Evolutionary conservation across 2,113 vertebrate species (phyloP).

Genomic region (Lasiurus borealis): DNA sequence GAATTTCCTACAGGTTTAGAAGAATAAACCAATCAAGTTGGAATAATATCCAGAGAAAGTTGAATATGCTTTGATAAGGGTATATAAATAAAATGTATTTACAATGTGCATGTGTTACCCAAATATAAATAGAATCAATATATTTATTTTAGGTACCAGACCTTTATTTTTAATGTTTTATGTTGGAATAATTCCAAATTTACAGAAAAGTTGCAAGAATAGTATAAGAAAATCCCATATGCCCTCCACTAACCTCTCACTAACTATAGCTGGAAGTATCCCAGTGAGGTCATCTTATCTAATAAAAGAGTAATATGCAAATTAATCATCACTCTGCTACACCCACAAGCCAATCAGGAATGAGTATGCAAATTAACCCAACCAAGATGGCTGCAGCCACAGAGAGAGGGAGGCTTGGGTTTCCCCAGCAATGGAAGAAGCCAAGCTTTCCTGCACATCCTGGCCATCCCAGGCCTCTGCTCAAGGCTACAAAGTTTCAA

Average conservation of each 20-base stretch:
- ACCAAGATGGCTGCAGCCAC: too few species aligned
- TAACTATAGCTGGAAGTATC: background rate
- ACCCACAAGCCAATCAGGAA: too few species aligned
- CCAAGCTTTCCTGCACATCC: too few species aligned
- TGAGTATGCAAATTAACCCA: too few species aligned
- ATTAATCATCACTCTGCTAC: too few species aligned
- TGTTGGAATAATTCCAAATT: constrained; percentile 36
- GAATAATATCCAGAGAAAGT: background rate
- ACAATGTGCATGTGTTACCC: background rate
- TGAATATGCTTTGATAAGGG: background rate
- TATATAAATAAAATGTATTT: background rate
- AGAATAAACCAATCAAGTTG: background rate
- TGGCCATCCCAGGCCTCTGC: too few species aligned
- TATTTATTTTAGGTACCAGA: background rate
- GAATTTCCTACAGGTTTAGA: background rate
- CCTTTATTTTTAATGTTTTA: constrained; percentile 24
- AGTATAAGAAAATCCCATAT: background rate
- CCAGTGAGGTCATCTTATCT: background rate
- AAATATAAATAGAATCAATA: background rate
- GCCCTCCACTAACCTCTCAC: background rate
- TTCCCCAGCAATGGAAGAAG: too few species aligned
- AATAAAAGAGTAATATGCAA: too few species aligned
- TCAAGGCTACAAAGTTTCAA: too few species aligned
- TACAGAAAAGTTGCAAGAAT: background rate
- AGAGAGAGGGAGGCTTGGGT: too few species aligned